Evolutionary conservation across 2,797 vertebrate species (phyloP).

Genomic region (Astyanax mexicanus): DNA sequence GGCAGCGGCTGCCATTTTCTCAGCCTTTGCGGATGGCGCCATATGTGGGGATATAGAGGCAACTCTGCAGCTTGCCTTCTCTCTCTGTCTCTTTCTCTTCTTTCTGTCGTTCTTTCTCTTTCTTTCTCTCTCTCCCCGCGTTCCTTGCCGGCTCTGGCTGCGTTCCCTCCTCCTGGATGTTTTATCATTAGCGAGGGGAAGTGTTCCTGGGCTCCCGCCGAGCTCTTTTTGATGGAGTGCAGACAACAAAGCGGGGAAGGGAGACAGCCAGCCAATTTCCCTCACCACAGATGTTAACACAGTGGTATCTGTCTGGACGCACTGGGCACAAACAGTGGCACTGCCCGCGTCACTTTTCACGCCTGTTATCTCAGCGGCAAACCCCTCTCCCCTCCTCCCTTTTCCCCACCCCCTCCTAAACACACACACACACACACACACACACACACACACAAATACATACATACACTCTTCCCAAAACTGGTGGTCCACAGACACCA

Average conservation of each 20-base stretch:
- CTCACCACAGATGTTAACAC: slow-evolving; percentile 66
- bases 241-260: slow-evolving; percentile 61
- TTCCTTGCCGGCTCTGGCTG: slow-evolving; percentile 45
- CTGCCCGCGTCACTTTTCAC: slow-evolving; percentile 54
- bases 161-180: slow-evolving; percentile 55
- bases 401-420: too few species aligned
- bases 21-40: slow-evolving; percentile 20
- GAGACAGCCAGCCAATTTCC: slow-evolving; percentile 55
- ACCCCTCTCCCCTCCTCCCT: slow-evolving; percentile 19
- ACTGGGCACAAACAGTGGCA: slow-evolving; percentile 58
- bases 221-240: slow-evolving; percentile 57
- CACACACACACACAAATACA: neutral
- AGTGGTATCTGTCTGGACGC: slow-evolving; percentile 63
- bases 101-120: too few species aligned
- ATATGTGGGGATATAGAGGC: slow-evolving; percentile 37
- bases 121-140: slow-evolving; percentile 56
- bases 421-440: too few species aligned
- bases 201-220: slow-evolving; percentile 69
- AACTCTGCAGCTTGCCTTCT: slow-evolving; percentile 23
- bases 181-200: slow-evolving; percentile 69
- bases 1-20: slow-evolving; percentile 51
- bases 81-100: slow-evolving; percentile 23
- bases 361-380: slow-evolving; percentile 58
- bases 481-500: neutral
- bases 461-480: slow-evolving; percentile 11